Percentiles rank a stretch among this genome's conserved stretches.
These are phyloP conservation scores for Lineus longissimus DNA, from an alignment of 1,140 invertebrate species.

Conservation along the genomic window DNA sequence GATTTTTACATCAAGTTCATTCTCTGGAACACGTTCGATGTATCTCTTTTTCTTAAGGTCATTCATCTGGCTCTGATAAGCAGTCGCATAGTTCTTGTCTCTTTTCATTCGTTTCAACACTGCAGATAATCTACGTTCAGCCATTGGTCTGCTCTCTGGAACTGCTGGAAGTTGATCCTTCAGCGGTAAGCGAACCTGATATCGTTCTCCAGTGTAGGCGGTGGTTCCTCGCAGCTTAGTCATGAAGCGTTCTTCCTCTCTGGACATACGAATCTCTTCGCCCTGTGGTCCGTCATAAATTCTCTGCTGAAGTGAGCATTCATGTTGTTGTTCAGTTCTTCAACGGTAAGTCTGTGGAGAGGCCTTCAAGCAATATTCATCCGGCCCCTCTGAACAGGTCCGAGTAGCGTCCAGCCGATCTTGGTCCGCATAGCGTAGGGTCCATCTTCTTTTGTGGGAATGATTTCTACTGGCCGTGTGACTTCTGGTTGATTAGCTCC, in stretches of 20 bases:
- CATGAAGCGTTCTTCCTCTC: constrained; percentile 4
- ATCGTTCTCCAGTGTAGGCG: neutral
- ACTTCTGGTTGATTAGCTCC: neutral
- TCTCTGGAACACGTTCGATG: neutral
- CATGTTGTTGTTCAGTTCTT: neutral
- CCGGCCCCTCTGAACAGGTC: constrained; percentile 4
- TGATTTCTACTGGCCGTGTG: constrained; percentile 1
- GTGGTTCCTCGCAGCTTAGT: neutral
- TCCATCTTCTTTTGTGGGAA: constrained; percentile 1
- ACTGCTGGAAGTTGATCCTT: neutral
- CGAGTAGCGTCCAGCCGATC: constrained; percentile 1
- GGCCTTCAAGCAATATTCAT: neutral
- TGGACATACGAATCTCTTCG: neutral
- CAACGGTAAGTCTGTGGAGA: neutral
- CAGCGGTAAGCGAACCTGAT: neutral
- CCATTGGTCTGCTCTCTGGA: neutral
- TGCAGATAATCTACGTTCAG: neutral
- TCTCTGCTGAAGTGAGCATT: neutral
- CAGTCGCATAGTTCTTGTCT: neutral
- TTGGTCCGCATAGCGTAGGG: constrained; percentile 2
- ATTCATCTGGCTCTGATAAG: neutral
- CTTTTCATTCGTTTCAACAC: neutral
- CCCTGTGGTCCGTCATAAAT: constrained; percentile 4
- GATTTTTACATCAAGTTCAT: neutral
- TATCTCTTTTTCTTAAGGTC: neutral